These are phyloP conservation scores for Exocentrus adspersus DNA, from an alignment of 2,888 invertebrate species.

Conservation along the genomic window DNA sequence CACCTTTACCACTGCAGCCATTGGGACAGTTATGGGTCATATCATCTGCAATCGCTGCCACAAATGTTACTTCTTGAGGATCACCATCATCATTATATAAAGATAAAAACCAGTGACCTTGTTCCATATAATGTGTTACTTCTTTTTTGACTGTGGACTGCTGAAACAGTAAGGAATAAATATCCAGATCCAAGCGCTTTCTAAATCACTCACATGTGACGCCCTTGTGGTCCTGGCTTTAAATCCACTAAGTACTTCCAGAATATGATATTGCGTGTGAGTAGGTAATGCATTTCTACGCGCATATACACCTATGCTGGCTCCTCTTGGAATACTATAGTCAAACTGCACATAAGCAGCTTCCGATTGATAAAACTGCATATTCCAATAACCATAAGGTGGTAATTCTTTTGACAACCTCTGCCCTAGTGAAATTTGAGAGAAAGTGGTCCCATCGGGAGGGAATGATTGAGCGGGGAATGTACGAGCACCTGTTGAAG, in stretches of 20 bases:
- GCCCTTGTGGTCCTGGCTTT: slow-evolving; percentile 86
- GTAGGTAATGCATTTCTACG: slow-evolving; percentile 94
- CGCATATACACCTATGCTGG: slow-evolving; percentile 95
- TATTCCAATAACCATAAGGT: slow-evolving; percentile 96
- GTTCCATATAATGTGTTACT: slow-evolving; percentile 94
- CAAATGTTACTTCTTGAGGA: slow-evolving; percentile 86
- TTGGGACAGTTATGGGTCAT: slow-evolving; percentile 96
- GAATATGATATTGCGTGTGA: slow-evolving; percentile 95
- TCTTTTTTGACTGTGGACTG: slow-evolving; percentile 90
- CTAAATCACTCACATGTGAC: slow-evolving; percentile 79
- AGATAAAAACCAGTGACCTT: slow-evolving; percentile 96
- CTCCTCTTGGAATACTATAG: slow-evolving; percentile 90
- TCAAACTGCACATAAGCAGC: slow-evolving; percentile 95
- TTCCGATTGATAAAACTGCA: slow-evolving; percentile 96
- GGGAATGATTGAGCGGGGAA: slow-evolving; percentile 92
- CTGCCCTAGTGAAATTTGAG: slow-evolving; percentile 88
- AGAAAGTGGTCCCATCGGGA: slow-evolving; percentile 92
- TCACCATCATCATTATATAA: slow-evolving; percentile 96
- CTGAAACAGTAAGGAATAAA: slow-evolving; percentile 30
- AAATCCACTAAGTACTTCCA: slow-evolving; percentile 91
- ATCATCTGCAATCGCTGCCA: slow-evolving; percentile 86
- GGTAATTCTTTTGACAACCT: slow-evolving; percentile 89
- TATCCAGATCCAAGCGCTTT: background rate
- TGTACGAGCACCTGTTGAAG: slow-evolving; percentile 78
- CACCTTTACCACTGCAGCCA: slow-evolving; percentile 96